phyloP scores from a whole-genome alignment of 2,113 vertebrate species.

The Myocastor coypus region DNA sequence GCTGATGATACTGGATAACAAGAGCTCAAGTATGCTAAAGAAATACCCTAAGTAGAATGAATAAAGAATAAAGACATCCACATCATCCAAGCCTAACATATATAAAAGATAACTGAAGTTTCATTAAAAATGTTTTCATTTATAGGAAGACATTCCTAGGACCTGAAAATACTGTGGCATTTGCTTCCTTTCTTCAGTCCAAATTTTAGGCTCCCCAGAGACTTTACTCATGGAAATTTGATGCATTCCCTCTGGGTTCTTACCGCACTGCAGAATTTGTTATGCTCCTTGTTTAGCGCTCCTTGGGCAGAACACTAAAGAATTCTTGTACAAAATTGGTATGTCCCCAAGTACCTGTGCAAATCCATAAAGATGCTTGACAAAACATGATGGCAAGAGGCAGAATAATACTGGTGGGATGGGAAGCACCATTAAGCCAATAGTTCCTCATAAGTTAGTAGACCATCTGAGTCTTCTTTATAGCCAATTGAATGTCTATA shows the following conservation, averaged over 20 bases:
- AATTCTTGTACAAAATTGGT: background rate
- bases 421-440: background rate
- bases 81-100: background rate
- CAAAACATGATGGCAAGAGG: background rate
- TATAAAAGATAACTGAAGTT: constrained; percentile 1
- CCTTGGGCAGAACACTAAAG: background rate
- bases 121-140: background rate
- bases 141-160: background rate
- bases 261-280: constrained; percentile 18
- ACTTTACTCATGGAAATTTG: background rate
- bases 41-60: background rate
- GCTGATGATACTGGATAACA: constrained; percentile 12
- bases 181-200: background rate
- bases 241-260: background rate
- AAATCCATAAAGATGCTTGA: background rate
- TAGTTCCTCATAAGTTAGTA: background rate
- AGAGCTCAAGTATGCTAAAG: constrained; percentile 21
- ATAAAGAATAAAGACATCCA: background rate
- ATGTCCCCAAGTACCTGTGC: background rate
- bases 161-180: background rate
- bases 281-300: background rate
- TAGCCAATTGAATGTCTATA: background rate
- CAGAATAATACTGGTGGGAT: background rate
- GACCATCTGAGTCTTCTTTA: background rate
- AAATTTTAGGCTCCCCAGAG: background rate